These are phyloP conservation scores for Sialia sialis DNA, from an alignment of 2,113 vertebrate species.

Conservation along the genomic window DNA sequence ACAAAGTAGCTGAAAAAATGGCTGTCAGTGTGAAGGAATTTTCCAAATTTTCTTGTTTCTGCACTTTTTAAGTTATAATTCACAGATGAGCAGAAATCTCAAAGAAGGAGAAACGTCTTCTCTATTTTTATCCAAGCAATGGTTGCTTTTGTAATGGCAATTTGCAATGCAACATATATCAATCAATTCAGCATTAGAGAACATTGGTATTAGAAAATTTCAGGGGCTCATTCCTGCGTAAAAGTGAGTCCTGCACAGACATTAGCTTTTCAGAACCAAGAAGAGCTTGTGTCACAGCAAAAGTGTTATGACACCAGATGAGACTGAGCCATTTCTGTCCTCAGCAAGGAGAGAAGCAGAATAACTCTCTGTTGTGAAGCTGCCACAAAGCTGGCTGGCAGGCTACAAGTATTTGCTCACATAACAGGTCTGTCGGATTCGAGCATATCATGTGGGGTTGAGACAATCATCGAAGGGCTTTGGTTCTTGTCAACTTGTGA, in stretches of 20 bases:
- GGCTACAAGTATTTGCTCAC: not conserved
- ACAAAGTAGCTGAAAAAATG: not conserved
- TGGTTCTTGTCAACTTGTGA: constrained; percentile 57
- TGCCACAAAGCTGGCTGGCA: not conserved
- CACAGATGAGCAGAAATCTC: not conserved
- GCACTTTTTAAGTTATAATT: not conserved
- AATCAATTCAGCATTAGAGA: not conserved
- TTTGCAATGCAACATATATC: not conserved
- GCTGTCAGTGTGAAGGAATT: not conserved
- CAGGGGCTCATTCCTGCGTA: not conserved
- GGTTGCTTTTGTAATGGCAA: not conserved
- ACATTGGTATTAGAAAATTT: not conserved
- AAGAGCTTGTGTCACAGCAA: not conserved
- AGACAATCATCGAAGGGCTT: constrained; percentile 32
- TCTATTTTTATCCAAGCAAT: not conserved
- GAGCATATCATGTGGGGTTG: constrained; percentile 37
- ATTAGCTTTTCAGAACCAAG: not conserved
- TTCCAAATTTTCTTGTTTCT: not conserved
- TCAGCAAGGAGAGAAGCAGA: not conserved
- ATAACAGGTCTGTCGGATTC: constrained; percentile 27
- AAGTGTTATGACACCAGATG: not conserved
- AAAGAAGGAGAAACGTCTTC: not conserved
- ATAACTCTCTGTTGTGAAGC: not conserved
- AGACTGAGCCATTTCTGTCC: not conserved
- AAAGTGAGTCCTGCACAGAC: not conserved